Evolutionary conservation across 2,888 invertebrate species (phyloP).

Genomic region (Ectobius pallidus): DNA sequence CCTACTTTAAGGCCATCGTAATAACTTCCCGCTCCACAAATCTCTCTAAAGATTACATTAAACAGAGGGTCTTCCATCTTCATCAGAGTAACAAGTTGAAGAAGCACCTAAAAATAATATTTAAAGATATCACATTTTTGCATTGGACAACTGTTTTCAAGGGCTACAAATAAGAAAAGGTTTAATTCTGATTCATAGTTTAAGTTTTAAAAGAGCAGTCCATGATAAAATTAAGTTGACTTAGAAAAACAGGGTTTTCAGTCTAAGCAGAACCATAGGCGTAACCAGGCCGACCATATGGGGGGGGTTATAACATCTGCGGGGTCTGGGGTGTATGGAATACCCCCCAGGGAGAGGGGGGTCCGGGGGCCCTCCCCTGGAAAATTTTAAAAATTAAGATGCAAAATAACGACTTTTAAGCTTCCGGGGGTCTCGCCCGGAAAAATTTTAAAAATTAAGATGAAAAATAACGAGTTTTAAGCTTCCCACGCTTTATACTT

Average conservation of each 20-base stretch:
- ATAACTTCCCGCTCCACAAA: constrained; percentile 61
- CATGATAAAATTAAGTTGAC: not conserved
- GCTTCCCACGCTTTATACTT: no score
- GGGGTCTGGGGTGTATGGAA: no score
- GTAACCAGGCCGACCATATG: no score
- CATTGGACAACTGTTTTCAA: not conserved
- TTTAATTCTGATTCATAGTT: not conserved
- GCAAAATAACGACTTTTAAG: no score
- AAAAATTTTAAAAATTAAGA: not conserved
- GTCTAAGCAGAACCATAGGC: not conserved
- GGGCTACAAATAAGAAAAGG: not conserved
- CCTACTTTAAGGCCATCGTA: constrained; percentile 66
- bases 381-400: no score
- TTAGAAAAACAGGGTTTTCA: not conserved
- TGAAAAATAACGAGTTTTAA: no score
- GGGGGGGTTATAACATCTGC: no score
- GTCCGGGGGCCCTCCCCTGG: no score
- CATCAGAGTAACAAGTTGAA: constrained; percentile 29
- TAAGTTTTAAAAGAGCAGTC: not conserved
- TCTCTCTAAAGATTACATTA: constrained; percentile 21
- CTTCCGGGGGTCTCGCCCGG: not conserved
- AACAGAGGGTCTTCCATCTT: constrained; percentile 35
- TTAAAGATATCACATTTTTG: not conserved
- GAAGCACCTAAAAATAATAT: constrained; percentile 33
- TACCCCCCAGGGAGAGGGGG: no score